Base-by-base conservation (phyloP, 1,140 invertebrate genomes). In the Listronotus oregonensis region DNA sequence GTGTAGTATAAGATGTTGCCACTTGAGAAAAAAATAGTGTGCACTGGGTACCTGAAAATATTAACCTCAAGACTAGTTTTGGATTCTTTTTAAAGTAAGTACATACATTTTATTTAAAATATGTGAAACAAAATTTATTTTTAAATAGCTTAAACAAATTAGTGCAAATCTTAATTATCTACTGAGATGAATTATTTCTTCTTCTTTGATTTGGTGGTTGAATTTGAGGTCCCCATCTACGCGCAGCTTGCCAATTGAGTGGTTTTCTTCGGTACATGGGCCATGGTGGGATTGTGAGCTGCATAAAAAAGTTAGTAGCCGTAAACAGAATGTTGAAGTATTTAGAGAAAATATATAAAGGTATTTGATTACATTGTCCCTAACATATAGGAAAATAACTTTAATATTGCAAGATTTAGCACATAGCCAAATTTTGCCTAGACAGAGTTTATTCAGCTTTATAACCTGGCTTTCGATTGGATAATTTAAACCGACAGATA, bases 201-300 rank as follows among this genome's bases (percentile, higher is more conserved):
- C 32, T 75, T 75, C 51, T 73, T 75, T 8, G 42, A 27, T 54
- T 70, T 66, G 9, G 17, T 18, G n/a, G 6, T 27, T 6, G 11
- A 17, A 51, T 54, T 50, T 1, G 50, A 21, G n/a, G 14, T 66
- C 71, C 10, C 40, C 55, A 51, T 71, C 70, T 66, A n/a, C 78
- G 77, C 15, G 88, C 85, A 75, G 92, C 92, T 77, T 95, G 94
- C 95, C 95, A 97, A n/a, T 90, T 88, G 0, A 97, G 79, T 15
- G 94, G 88, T 79, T 94, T 94, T 62, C 85, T 84, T 32, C 93
- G 84, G 74, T 94, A 97, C 85, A 96, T 92, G 0, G 94, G 93
- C 94, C 95, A 97, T 10, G 95, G 94, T 43, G 94, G 94, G 73
- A 97, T 83, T 3, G 92, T 93, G 7, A 94, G 79, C 89, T 90